Conservation (phyloP, 2,113 vertebrate species). For the Glareola pratincola region DNA sequence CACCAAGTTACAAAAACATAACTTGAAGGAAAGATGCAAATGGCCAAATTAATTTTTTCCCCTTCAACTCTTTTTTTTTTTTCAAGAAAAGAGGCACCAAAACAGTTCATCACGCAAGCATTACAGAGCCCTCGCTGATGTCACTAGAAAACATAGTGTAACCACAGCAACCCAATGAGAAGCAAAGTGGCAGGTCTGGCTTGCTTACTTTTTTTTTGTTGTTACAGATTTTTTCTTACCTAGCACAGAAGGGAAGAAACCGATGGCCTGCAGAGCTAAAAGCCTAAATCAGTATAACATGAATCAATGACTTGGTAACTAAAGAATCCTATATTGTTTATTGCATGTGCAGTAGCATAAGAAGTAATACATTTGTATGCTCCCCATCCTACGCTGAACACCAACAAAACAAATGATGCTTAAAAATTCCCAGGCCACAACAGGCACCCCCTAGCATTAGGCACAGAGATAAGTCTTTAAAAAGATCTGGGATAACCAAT, state of each 20-base stretch:
- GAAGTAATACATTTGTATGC: background rate
- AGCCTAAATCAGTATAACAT: background rate
- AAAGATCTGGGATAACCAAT: background rate
- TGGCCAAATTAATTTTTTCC: constrained; percentile 8
- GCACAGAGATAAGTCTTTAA: background rate
- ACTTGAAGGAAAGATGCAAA: constrained; percentile 47
- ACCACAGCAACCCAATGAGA: constrained; percentile 33
- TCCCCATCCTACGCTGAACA: background rate
- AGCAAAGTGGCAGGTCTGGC: background rate
- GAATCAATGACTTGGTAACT: background rate
- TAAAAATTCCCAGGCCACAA: background rate
- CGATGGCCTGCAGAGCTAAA: background rate
- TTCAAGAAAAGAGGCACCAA: background rate
- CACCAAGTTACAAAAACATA: background rate
- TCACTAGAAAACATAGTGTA: constrained; percentile 14
- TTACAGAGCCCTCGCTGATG: background rate
- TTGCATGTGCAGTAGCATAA: background rate
- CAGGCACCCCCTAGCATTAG: background rate
- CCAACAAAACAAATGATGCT: background rate
- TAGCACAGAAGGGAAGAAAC: background rate
- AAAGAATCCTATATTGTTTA: background rate
- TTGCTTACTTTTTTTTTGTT: background rate
- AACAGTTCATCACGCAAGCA: background rate
- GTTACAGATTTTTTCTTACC: background rate
- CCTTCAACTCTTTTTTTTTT: background rate